A percentile compares a stretch with the other conserved stretches of the same genome.
Conservation (phyloP, 64 coral and sea anemone genomes). For the Orbicella faveolata region DNA sequence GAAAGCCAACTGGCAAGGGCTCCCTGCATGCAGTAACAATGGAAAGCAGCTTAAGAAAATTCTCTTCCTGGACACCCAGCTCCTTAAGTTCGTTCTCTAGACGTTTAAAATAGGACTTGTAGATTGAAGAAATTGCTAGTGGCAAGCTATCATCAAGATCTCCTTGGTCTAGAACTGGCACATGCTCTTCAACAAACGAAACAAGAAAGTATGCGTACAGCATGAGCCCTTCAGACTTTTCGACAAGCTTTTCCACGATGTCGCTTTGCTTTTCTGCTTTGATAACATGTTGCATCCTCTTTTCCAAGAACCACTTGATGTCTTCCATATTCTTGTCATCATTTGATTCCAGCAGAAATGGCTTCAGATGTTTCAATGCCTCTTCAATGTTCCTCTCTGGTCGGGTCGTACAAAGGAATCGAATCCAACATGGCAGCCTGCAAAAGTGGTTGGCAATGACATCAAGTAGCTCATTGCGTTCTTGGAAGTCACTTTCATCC, state of each 20-base stretch:
- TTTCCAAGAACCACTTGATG: conserved; percentile 11
- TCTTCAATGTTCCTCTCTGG: conserved; percentile 6
- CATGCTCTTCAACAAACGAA: not conserved
- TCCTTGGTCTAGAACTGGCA: not conserved
- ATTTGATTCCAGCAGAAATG: conserved; percentile 2
- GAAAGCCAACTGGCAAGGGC: not conserved
- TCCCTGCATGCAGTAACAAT: not conserved
- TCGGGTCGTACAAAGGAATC: conserved; percentile 54
- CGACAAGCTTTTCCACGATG: not conserved
- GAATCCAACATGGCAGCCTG: conserved; percentile 28
- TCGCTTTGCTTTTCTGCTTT: not conserved
- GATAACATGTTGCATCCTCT: not conserved
- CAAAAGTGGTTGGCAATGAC: not conserved
- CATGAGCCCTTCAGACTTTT: not conserved
- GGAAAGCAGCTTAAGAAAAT: conserved; percentile 22
- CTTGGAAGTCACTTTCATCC: conserved; percentile 47
- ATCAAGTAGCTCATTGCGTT: conserved; percentile 14
- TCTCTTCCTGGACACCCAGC: conserved; percentile 1
- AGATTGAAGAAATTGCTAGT: conserved; percentile 4
- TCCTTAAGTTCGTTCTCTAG: not conserved
- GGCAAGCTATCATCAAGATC: not conserved
- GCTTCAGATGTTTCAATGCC: not conserved
- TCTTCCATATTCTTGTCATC: conserved; percentile 5
- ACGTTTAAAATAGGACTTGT: conserved; percentile 32
- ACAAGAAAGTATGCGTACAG: not conserved